A percentile compares a stretch with the other conserved stretches of the same genome.
Evolutionary conservation across 2,797 vertebrate genomes (phyloP).

Genomic region (Liasis olivaceus): DNA sequence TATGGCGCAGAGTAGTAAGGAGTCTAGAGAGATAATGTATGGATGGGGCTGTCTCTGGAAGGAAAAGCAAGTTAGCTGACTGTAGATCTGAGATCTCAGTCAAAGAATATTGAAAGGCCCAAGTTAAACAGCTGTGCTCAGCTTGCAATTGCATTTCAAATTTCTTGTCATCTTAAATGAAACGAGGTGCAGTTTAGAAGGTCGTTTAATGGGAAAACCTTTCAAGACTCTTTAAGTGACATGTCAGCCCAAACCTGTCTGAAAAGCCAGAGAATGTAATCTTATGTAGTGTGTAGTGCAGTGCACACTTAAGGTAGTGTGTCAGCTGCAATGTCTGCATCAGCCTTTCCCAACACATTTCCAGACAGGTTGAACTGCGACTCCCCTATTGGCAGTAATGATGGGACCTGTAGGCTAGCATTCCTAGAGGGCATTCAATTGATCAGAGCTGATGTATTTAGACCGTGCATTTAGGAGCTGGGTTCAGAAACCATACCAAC

Average conservation of each 20-base stretch:
- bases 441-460: not conserved
- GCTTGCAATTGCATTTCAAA: not conserved
- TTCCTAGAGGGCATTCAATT: not conserved
- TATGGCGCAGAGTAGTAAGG: constrained; percentile 43
- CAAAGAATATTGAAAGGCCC: not conserved
- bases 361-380: not conserved
- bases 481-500: not conserved
- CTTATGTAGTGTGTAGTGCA: not conserved
- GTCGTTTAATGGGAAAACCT: not conserved
- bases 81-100: constrained; percentile 18
- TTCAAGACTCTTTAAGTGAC: not conserved
- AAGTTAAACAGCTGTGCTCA: not conserved
- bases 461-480: not conserved
- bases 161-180: constrained; percentile 6
- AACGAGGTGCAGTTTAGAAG: not conserved
- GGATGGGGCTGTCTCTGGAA: constrained; percentile 31
- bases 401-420: not conserved
- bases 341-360: not conserved
- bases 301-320: not conserved
- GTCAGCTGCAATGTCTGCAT: not conserved
- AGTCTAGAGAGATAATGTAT: constrained; percentile 31
- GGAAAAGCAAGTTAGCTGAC: constrained; percentile 28
- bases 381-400: not conserved
- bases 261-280: not conserved
- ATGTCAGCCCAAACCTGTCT: not conserved